Percentiles rank a stretch among this genome's conserved stretches.
Conservation (phyloP, 2,113 vertebrate species). For the Cryptotis parvus region DNA sequence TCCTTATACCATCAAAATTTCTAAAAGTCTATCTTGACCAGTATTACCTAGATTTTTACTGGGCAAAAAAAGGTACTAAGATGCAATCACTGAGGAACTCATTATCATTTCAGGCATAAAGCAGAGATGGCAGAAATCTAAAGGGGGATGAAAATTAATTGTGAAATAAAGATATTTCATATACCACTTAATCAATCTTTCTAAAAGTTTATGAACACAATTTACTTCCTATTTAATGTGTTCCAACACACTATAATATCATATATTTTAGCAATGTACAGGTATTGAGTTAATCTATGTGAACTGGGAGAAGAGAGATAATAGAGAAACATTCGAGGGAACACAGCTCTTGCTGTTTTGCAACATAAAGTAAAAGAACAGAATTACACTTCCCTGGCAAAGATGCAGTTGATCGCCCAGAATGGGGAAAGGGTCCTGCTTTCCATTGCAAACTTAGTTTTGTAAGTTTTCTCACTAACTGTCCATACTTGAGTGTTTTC, state of each 20-base stretch:
- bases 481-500: too few species aligned
- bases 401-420: too few species aligned
- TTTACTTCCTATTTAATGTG: not conserved
- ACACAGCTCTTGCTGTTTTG: too few species aligned
- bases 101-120: not conserved
- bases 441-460: too few species aligned
- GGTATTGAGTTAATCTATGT: too few species aligned
- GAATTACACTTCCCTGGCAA: too few species aligned
- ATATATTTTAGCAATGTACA: not conserved
- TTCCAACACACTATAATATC: not conserved
- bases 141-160: not conserved
- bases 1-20: too few species aligned
- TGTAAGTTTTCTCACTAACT: too few species aligned
- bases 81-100: not conserved
- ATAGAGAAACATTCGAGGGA: too few species aligned
- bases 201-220: constrained; percentile 52
- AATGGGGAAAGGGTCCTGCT: too few species aligned
- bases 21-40: constrained; percentile 46
- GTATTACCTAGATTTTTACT: constrained; percentile 27
- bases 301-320: too few species aligned
- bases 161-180: constrained; percentile 16
- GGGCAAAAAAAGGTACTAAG: not conserved
- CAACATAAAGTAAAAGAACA: too few species aligned
- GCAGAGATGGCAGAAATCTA: not conserved
- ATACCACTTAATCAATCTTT: not conserved